Conservation (phyloP, 2,888 invertebrate species). For the Cosmia trapezina region DNA sequence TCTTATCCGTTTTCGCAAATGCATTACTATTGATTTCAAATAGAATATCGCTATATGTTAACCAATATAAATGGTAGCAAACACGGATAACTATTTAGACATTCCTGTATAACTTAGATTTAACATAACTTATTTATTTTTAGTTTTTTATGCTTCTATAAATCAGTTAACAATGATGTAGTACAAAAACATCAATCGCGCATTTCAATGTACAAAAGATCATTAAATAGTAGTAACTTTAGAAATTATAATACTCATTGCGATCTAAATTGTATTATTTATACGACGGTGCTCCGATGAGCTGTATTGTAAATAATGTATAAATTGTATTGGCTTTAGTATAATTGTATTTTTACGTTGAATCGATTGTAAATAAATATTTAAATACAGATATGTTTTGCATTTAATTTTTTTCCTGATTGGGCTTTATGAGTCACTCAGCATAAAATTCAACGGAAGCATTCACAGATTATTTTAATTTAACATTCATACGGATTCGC, state of each 20-base stretch:
- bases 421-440: neutral
- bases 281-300: slow-evolving; percentile 66
- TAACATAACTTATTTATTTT: slow-evolving; percentile 64
- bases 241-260: slow-evolving; percentile 72
- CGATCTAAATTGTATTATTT: slow-evolving; percentile 70
- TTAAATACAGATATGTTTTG: slow-evolving; percentile 44
- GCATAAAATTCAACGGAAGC: neutral
- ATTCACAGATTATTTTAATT: neutral
- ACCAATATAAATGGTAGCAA: slow-evolving; percentile 34
- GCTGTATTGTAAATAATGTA: slow-evolving; percentile 84
- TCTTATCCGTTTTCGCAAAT: slow-evolving; percentile 21
- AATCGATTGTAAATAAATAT: slow-evolving; percentile 76
- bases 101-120: slow-evolving; percentile 35
- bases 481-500: too few species aligned
- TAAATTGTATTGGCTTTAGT: slow-evolving; percentile 74
- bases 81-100: slow-evolving; percentile 11
- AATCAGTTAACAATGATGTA: slow-evolving; percentile 66
- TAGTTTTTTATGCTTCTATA: slow-evolving; percentile 62
- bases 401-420: slow-evolving; percentile 31
- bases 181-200: slow-evolving; percentile 76
- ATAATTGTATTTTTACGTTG: slow-evolving; percentile 72
- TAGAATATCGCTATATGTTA: slow-evolving; percentile 4
- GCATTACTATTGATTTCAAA: slow-evolving; percentile 39
- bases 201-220: slow-evolving; percentile 77
- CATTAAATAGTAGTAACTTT: slow-evolving; percentile 55